A percentile compares a stretch with the other conserved stretches of the same genome.
phyloP scores from a whole-genome alignment of 2,797 vertebrate species.

The Hippocampus kuda region DNA sequence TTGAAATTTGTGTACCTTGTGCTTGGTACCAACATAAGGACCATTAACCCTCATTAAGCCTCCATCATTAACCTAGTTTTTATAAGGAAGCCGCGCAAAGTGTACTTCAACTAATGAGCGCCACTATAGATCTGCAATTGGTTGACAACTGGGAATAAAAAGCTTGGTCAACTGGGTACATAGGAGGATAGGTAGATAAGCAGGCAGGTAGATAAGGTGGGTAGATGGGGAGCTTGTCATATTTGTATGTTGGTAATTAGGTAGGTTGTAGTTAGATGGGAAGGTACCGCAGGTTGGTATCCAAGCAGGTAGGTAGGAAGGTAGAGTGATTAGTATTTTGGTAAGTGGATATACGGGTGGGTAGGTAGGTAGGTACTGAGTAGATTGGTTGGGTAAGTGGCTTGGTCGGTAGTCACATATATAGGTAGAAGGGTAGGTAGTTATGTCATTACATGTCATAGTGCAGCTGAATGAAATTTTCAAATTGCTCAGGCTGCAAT shows the following conservation, averaged over 20 bases:
- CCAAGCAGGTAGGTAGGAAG: neutral
- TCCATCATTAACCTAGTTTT: conserved; percentile 30
- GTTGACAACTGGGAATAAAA: conserved; percentile 3
- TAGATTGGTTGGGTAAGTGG: too few species aligned
- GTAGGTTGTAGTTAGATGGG: too few species aligned
- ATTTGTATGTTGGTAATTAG: too few species aligned
- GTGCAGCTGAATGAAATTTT: too few species aligned
- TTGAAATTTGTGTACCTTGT: neutral
- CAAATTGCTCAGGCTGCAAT: too few species aligned
- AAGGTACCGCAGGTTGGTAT: too few species aligned
- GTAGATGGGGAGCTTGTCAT: neutral
- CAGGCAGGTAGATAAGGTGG: neutral
- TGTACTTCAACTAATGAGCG: neutral
- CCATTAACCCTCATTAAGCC: neutral
- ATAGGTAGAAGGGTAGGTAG: too few species aligned
- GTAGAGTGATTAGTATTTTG: neutral
- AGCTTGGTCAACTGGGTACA: neutral
- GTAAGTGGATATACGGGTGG: too few species aligned
- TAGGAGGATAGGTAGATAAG: neutral
- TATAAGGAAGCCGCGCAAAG: neutral
- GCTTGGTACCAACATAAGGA: neutral
- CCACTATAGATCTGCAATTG: neutral
- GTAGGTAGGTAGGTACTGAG: too few species aligned
- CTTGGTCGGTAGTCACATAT: too few species aligned
- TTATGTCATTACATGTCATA: too few species aligned